These are phyloP conservation scores for Epinephelus malabaricus DNA, from an alignment of 2,797 vertebrate species.

Conservation along the genomic window DNA sequence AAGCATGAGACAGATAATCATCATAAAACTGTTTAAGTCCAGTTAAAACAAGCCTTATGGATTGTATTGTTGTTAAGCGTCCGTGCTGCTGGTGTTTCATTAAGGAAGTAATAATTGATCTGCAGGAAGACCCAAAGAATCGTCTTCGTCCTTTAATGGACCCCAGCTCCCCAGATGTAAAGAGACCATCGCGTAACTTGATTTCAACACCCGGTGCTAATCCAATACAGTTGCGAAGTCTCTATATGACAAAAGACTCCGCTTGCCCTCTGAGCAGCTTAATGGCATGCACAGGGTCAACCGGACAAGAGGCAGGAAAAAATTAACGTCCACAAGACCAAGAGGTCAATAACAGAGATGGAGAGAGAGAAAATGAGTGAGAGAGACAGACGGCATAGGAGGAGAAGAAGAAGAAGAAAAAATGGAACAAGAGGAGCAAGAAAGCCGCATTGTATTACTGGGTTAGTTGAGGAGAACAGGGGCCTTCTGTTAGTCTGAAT, in stretches of 20 bases:
- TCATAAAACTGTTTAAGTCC: conserved; percentile 71
- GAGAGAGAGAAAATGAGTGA: conserved; percentile 29
- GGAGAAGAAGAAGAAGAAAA: conserved; percentile 51
- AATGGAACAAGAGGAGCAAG: conserved; percentile 39
- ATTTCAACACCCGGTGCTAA: conserved; percentile 89
- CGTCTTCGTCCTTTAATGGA: conserved; percentile 87
- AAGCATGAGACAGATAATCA: conserved; percentile 67
- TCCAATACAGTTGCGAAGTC: conserved; percentile 86
- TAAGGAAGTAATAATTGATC: conserved; percentile 89
- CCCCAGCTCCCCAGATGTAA: conserved; percentile 88
- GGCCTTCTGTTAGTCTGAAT: conserved; percentile 41
- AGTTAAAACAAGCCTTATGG: conserved; percentile 73
- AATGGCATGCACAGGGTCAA: conserved; percentile 88
- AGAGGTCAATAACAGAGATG: conserved; percentile 81
- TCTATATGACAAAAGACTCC: conserved; percentile 87
- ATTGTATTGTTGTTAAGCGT: conserved; percentile 78
- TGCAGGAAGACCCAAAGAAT: conserved; percentile 88
- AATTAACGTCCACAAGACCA: conserved; percentile 82
- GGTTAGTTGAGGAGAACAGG: conserved; percentile 56
- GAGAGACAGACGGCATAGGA: conserved; percentile 32
- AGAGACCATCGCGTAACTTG: conserved; percentile 86
- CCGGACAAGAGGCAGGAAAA: conserved; percentile 85
- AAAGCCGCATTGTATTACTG: conserved; percentile 44
- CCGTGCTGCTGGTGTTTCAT: conserved; percentile 82
- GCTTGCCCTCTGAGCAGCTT: conserved; percentile 82